Evolutionary conservation across 2,113 vertebrate genomes (phyloP).

Genomic region (Pampusana beccarii): DNA sequence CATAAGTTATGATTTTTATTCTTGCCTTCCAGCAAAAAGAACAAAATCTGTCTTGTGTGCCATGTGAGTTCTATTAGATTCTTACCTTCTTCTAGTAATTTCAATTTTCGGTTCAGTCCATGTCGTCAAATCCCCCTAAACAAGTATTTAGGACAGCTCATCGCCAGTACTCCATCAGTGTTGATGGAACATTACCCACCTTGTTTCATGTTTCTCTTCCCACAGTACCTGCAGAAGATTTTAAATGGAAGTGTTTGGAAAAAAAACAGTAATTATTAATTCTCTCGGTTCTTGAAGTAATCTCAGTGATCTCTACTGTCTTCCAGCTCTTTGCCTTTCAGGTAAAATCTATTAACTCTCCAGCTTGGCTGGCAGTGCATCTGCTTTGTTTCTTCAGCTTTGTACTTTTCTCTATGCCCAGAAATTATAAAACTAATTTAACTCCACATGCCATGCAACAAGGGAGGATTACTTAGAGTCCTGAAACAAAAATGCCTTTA

Average conservation of each 20-base stretch:
- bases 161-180: background rate
- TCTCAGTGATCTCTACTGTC: background rate
- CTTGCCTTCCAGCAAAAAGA: background rate
- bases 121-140: background rate
- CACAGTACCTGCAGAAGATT: background rate
- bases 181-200: background rate
- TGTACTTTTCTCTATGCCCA: background rate
- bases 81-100: background rate
- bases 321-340: background rate
- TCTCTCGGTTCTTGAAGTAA: background rate
- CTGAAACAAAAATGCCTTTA: background rate
- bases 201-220: background rate
- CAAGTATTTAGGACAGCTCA: background rate
- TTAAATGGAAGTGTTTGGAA: background rate
- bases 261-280: background rate
- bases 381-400: background rate
- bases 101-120: background rate
- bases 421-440: background rate
- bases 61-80: background rate
- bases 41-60: background rate
- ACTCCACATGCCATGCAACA: background rate
- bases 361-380: background rate
- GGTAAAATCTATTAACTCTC: background rate
- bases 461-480: background rate
- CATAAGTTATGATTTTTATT: background rate